Percentiles rank a stretch among this genome's conserved stretches.
Conservation (phyloP, 2,113 vertebrate genomes). For the Gopherus evgoodei region DNA sequence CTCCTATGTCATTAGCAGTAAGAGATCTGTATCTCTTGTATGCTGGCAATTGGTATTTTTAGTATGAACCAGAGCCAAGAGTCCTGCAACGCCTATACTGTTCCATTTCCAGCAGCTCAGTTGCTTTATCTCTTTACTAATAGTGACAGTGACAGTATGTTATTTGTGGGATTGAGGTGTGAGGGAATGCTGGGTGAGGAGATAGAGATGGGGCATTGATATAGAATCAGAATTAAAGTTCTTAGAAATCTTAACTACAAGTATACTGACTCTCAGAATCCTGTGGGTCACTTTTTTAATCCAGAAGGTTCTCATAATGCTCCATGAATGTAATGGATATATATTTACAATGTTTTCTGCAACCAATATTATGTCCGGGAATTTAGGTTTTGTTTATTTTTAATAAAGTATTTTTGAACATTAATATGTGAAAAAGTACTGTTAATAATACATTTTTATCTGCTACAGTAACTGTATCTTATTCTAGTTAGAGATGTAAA, state of each 20-base stretch:
- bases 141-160: background rate
- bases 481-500: background rate
- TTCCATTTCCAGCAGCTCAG: background rate
- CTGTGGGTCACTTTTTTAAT: background rate
- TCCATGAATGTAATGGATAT: background rate
- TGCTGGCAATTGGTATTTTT: background rate
- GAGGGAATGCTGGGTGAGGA: background rate
- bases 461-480: background rate
- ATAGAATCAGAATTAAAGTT: background rate
- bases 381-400: background rate
- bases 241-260: background rate
- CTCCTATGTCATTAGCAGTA: background rate
- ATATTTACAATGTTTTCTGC: background rate
- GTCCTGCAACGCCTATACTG: background rate
- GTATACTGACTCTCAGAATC: background rate
- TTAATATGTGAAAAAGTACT: background rate
- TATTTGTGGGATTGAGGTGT: background rate
- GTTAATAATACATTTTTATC: background rate
- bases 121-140: background rate
- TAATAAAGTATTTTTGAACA: background rate
- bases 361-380: background rate
- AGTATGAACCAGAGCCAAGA: background rate
- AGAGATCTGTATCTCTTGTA: background rate
- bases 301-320: background rate
- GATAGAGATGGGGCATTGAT: fast-evolving